Evolutionary conservation across 1,140 invertebrate species (phyloP).

Genomic region (Papilio aristodemus): DNA sequence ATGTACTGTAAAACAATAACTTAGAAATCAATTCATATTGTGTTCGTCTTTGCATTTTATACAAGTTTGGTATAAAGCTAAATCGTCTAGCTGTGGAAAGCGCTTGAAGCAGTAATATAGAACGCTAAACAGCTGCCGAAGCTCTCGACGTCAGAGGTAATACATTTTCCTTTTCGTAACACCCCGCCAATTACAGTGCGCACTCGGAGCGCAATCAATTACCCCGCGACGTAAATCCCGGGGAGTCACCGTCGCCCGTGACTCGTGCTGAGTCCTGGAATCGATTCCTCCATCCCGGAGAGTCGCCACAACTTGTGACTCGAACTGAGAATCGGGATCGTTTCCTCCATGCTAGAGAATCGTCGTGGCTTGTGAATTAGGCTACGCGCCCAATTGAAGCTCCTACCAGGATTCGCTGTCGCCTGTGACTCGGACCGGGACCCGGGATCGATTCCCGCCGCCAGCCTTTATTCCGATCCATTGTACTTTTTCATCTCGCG

Average conservation of each 20-base stretch:
- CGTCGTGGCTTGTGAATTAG: conserved; percentile 32
- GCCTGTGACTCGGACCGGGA: conserved; percentile 40
- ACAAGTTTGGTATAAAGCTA: background rate
- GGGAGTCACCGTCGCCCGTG: conserved; percentile 2
- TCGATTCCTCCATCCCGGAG: background rate
- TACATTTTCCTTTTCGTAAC: conserved; percentile 24
- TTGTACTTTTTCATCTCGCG: conserved; percentile 73
- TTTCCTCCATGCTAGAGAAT: background rate
- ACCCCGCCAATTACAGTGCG: conserved; percentile 22
- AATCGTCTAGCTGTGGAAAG: background rate
- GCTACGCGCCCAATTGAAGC: background rate
- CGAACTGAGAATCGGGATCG: background rate
- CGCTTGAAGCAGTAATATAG: background rate
- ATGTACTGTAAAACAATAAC: too few relatives aligned
- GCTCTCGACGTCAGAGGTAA: conserved; percentile 19
- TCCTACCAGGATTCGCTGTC: conserved; percentile 10
- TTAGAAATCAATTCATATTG: too few relatives aligned
- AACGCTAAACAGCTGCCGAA: conserved; percentile 17
- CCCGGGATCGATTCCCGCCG: conserved; percentile 62
- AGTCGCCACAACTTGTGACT: background rate
- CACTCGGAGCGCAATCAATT: conserved; percentile 18
- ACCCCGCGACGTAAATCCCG: conserved; percentile 20
- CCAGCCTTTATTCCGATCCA: conserved; percentile 61
- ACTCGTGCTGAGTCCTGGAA: background rate
- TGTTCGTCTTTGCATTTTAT: background rate